Conservation (phyloP, 2,888 invertebrate genomes). For the Arrhopalites spinosus region DNA sequence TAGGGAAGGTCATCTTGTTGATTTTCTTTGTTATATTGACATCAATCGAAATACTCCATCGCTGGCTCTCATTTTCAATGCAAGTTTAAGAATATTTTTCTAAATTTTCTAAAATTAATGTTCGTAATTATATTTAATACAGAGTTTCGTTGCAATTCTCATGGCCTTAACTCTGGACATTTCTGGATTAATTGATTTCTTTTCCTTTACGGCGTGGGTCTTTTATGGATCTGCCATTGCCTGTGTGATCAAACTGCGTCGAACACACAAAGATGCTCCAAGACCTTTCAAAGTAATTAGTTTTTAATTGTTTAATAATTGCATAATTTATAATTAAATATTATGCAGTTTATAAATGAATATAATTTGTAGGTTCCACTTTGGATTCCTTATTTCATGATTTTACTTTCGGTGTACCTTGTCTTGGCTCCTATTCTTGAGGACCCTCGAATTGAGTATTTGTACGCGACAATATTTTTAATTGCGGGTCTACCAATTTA, state of each 20-base stretch:
- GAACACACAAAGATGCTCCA: conserved; percentile 57
- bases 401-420: conserved; percentile 60
- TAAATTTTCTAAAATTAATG: neutral
- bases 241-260: conserved; percentile 59
- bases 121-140: too few species aligned
- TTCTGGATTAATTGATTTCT: conserved; percentile 61
- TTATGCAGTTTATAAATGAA: too few species aligned
- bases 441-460: conserved; percentile 60
- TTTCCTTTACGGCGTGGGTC: conserved; percentile 62
- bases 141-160: conserved; percentile 58
- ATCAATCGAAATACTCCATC: conserved; percentile 74
- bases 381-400: conserved; percentile 60
- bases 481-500: conserved; percentile 61
- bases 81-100: conserved; percentile 61
- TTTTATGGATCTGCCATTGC: conserved; percentile 61
- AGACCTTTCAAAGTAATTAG: conserved; percentile 58
- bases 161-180: conserved; percentile 61
- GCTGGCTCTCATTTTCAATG: conserved; percentile 81
- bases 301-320: neutral
- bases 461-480: conserved; percentile 61
- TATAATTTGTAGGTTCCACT: conserved; percentile 58
- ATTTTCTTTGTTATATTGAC: conserved; percentile 79
- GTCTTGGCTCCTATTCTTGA: conserved; percentile 61
- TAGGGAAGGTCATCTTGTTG: conserved; percentile 78
- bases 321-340: neutral